These are phyloP conservation scores for Dicaeum eximium DNA, from an alignment of 2,113 vertebrate genomes.

Conservation along the genomic window DNA sequence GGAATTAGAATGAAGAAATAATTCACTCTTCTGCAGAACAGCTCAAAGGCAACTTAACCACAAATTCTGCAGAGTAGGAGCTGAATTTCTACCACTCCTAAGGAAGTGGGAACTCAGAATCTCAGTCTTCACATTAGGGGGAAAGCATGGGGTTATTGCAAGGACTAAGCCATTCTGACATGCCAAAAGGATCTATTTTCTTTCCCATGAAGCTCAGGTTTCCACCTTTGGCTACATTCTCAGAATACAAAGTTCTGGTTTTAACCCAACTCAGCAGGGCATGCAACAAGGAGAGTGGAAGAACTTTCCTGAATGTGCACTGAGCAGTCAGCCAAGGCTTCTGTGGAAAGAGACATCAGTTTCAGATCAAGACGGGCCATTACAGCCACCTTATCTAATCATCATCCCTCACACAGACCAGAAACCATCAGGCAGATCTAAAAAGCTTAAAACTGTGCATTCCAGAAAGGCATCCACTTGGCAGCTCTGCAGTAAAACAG, in stretches of 20 bases:
- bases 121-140: background rate
- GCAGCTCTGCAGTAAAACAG: background rate
- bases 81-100: background rate
- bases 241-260: background rate
- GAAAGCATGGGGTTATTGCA: background rate
- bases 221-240: background rate
- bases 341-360: background rate
- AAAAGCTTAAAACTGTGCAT: background rate
- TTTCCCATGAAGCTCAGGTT: conserved; percentile 12
- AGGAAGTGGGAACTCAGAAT: background rate
- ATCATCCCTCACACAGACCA: background rate
- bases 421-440: background rate
- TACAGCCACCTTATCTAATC: background rate
- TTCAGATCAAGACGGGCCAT: background rate
- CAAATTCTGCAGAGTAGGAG: background rate
- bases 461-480: background rate
- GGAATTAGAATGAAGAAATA: background rate
- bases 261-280: background rate
- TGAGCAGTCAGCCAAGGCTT: background rate
- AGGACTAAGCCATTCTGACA: background rate
- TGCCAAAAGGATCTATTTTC: background rate
- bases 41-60: background rate
- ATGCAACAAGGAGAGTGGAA: background rate
- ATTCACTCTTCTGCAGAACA: background rate
- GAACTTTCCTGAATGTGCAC: background rate